These are phyloP conservation scores for Poeciliopsis gracilis DNA, from an alignment of 2,797 vertebrate species.

Conservation along the genomic window DNA sequence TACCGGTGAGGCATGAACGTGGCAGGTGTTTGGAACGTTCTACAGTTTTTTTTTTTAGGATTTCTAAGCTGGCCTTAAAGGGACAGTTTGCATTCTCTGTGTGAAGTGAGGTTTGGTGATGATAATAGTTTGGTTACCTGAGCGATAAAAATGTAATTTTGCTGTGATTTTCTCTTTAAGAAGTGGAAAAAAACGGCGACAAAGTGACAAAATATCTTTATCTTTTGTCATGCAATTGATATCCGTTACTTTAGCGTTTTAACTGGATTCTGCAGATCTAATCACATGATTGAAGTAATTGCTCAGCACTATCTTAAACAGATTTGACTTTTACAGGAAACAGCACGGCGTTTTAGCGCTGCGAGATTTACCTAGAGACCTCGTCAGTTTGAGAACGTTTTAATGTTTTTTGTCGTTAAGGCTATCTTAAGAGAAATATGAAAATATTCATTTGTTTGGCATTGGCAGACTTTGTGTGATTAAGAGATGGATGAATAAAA, in stretches of 20 bases:
- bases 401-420: neutral
- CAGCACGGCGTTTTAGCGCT: too few species aligned
- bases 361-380: neutral
- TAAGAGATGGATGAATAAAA: neutral
- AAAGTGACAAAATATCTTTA: neutral
- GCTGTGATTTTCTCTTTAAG: neutral
- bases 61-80: neutral
- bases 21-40: neutral
- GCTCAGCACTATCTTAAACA: neutral
- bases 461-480: neutral
- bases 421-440: neutral
- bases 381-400: neutral
- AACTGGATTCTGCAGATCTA: neutral
- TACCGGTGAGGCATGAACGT: neutral
- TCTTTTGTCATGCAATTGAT: neutral
- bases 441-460: neutral
- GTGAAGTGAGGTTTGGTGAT: neutral
- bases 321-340: neutral
- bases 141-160: neutral
- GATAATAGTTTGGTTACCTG: neutral
- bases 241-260: neutral
- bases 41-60: too few species aligned
- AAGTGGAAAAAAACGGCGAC: neutral
- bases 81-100: neutral
- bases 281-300: neutral